phyloP scores from a whole-genome alignment of 2,797 vertebrate species.

The Anguilla pacifica region DNA sequence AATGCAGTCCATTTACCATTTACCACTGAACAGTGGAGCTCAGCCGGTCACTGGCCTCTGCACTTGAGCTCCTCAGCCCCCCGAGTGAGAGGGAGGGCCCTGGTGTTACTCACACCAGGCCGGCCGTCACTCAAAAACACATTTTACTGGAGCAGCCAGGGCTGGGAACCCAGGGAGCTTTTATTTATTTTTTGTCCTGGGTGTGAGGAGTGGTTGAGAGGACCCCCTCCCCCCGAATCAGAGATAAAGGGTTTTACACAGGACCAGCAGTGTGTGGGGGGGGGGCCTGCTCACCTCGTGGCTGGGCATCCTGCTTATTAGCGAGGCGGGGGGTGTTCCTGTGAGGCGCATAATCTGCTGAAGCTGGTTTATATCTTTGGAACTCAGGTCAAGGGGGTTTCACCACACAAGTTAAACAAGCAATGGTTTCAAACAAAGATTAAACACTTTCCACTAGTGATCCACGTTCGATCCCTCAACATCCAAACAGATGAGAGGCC shows the following conservation, averaged over 20 bases:
- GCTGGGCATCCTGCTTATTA: constrained; percentile 99
- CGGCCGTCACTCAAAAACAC: background rate
- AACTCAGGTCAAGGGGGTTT: constrained; percentile 89
- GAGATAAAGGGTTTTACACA: background rate
- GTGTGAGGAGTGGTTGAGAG: background rate
- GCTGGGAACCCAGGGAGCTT: background rate
- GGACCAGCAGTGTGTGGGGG: constrained; percentile 9
- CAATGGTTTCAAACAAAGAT: constrained; percentile 45
- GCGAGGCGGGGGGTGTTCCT: constrained; percentile 94
- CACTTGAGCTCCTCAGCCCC: background rate
- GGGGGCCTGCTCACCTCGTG: constrained; percentile 89
- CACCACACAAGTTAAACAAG: constrained; percentile 70
- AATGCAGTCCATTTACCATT: no score
- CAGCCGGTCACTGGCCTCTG: no score
- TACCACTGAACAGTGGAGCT: no score
- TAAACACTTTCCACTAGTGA: constrained; percentile 24
- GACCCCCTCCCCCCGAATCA: background rate
- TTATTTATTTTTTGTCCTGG: background rate
- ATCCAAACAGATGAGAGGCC: background rate
- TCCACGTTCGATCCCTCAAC: background rate
- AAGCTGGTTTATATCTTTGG: constrained; percentile 99
- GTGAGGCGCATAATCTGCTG: constrained; percentile 99
- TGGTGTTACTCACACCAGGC: background rate
- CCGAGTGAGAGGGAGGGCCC: no score
- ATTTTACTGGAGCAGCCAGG: background rate